Base-by-base conservation (phyloP, 2,888 invertebrate species). In the Clivina fossor region DNA sequence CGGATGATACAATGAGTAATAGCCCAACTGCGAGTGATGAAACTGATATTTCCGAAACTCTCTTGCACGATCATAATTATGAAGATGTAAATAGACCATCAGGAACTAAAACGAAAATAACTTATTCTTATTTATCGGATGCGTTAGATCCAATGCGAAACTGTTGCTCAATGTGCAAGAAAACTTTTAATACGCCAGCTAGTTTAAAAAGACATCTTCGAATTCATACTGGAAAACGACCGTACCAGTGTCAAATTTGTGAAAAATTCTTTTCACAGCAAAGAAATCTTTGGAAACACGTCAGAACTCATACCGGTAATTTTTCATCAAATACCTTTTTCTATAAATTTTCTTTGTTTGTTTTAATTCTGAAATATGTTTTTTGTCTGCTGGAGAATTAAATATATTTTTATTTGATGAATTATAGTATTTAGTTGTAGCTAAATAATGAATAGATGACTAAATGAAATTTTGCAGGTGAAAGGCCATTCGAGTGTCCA, bases 231-330 rank as follows among this genome's bases (percentile, higher is more conserved):
- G 63, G 63, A 8, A 56, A 60, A 40, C 57, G 63, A 38, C 61
- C 62, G 18, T 64, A 56, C 41, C 58, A 60, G n/a, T 64, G 63
- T 55, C 55, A 61, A 49, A 46, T 62, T 19, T 64, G 63, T 46
- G 51, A 59, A 20, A 64, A 64, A 28, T 57, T 56, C 19, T 64
- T 64, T 47, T 60, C 63, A 1, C 63, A 64, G 33, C 62, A 62
- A 46, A 62, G 63, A 38, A 64, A 64, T 49, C 53, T 63, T 11
- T 62, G 62, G 56, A 63, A 63, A 47, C 63, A 63, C 57, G 56
- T 61, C n/a, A 37, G 61, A 18, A 61, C 60, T 11, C 63, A 63
- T 41, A 61, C 63, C 19, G 62, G 61, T 54, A 53, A 5, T 22
- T 4, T 7, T 37, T 13, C 28, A 40, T 24, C n/a, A n/a, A n/a